Conservation (phyloP, 2,888 invertebrate genomes). For the Odontocolon sp. region DNA sequence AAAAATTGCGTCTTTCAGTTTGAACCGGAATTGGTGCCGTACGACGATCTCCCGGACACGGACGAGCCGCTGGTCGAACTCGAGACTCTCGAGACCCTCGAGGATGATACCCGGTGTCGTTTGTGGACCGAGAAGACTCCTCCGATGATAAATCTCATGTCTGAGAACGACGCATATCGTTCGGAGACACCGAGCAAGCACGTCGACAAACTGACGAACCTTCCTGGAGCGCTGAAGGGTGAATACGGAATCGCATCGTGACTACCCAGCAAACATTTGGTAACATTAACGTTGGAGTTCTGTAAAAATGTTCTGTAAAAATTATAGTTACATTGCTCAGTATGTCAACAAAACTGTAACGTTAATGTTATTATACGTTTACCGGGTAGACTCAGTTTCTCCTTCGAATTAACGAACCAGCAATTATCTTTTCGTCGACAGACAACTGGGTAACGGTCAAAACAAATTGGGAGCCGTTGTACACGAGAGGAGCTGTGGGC, state of each 20-base stretch:
- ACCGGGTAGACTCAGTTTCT: no score
- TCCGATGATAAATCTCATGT: constrained; percentile 69
- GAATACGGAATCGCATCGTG: neutral
- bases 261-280: no score
- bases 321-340: no score
- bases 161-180: constrained; percentile 68
- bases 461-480: constrained; percentile 78
- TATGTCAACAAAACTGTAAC: no score
- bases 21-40: constrained; percentile 77
- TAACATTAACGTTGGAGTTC: no score
- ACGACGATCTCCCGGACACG: constrained; percentile 78
- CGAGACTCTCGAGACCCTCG: constrained; percentile 74
- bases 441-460: constrained; percentile 78
- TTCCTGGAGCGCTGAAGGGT: constrained; percentile 75
- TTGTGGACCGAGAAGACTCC: constrained; percentile 75
- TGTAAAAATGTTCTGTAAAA: no score
- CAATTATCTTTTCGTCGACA: constrained; percentile 56
- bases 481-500: constrained; percentile 77
- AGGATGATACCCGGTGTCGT: constrained; percentile 71
- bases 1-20: constrained; percentile 63
- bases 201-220: constrained; percentile 68
- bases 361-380: no score
- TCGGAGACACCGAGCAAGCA: constrained; percentile 70
- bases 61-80: constrained; percentile 77
- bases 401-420: neutral